A percentile compares a stretch with the other conserved stretches of the same genome.
Conservation (phyloP, 2,113 vertebrate species). For the Melanerpes aurifrons region DNA sequence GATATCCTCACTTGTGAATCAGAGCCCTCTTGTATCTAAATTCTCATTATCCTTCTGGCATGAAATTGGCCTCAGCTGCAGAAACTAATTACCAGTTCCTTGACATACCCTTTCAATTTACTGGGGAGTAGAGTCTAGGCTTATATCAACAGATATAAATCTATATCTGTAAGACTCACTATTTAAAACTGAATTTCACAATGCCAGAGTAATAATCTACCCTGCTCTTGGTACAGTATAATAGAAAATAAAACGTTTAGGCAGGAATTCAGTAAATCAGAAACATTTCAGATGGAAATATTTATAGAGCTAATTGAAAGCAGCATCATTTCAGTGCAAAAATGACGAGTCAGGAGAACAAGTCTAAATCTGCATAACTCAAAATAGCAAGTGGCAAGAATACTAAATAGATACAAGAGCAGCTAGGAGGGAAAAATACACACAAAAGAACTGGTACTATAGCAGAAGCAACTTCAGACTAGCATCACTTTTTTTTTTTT, state of each 20-base stretch:
- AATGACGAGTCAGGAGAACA: constrained; percentile 17
- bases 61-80: constrained; percentile 52
- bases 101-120: constrained; percentile 15
- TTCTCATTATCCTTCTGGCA: constrained; percentile 17
- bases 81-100: constrained; percentile 38
- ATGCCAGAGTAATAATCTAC: background rate
- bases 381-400: background rate
- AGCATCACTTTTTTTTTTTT: background rate
- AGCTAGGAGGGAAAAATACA: background rate
- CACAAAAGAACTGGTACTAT: background rate
- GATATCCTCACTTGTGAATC: background rate
- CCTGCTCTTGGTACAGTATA: background rate
- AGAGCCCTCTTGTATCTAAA: constrained; percentile 20
- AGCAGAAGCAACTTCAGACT: background rate
- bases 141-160: background rate
- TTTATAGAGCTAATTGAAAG: constrained; percentile 5
- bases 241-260: background rate
- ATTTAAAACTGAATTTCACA: background rate
- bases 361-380: background rate
- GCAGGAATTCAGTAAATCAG: background rate
- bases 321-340: background rate
- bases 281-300: background rate
- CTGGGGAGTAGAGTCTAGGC: background rate
- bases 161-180: background rate
- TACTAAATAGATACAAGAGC: background rate